Percentiles rank a stretch among this genome's conserved stretches.
Conservation (phyloP, 2,888 invertebrate species). For the Parnassius orleans region DNA sequence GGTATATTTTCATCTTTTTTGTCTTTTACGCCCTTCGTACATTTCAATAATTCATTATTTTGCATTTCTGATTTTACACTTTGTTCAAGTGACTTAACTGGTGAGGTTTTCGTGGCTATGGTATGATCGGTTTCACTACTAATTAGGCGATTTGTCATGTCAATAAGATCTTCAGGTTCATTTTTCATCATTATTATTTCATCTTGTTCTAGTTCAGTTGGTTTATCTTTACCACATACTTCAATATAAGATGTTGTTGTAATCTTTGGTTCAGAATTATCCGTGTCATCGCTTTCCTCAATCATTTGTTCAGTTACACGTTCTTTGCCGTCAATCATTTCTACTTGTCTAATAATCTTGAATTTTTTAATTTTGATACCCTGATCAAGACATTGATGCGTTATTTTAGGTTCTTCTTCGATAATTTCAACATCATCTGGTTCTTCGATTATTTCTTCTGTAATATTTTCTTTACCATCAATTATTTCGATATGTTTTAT, state of each 20-base stretch:
- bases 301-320: slow-evolving; percentile 87
- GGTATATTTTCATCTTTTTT: background rate
- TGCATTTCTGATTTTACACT: background rate
- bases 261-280: slow-evolving; percentile 36
- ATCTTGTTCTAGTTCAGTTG: background rate
- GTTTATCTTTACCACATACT: background rate
- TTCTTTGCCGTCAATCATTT: slow-evolving; percentile 88
- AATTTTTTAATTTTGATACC: slow-evolving; percentile 25
- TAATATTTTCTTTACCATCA: slow-evolving; percentile 90
- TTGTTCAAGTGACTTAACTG: background rate
- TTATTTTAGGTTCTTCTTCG: slow-evolving; percentile 79
- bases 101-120: background rate
- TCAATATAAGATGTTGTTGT: slow-evolving; percentile 2
- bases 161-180: slow-evolving; percentile 2
- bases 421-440: slow-evolving; percentile 89
- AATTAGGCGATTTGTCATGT: slow-evolving; percentile 39
- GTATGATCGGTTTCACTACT: slow-evolving; percentile 13
- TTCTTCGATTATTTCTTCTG: slow-evolving; percentile 92
- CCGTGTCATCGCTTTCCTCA: slow-evolving; percentile 63
- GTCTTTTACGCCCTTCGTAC: background rate
- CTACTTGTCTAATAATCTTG: slow-evolving; percentile 77
- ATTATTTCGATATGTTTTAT: slow-evolving; percentile 88
- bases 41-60: background rate
- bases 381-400: slow-evolving; percentile 40
- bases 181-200: background rate